Base-by-base conservation (phyloP, 2,113 vertebrate species). In the Hippolais icterina region DNA sequence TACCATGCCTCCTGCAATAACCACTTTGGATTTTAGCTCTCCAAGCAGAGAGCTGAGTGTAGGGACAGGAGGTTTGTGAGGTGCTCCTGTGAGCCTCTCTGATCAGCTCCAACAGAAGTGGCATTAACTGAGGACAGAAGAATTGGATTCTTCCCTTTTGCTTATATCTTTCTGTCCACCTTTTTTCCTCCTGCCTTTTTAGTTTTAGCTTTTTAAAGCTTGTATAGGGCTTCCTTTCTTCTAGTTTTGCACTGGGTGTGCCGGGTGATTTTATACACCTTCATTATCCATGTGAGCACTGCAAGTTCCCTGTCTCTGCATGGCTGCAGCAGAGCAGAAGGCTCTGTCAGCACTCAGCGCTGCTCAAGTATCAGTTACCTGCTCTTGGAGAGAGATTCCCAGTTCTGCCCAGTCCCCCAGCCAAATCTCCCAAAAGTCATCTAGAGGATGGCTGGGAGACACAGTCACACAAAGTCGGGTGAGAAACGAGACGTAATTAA, bases 191-290 rank as follows among this genome's bases (percentile, higher is more conserved):
- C 50, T 25, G 16, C 47, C 19, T 47, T 42, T 44, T 75, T 83
- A 41, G 17, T 46, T 76, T 65, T 17, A 65, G 41, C 15, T 47
- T 41, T 61, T 53, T 41, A 23, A 42, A 57, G 31, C 80, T 89
- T 68, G 19, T 5, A 2, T 5, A 22, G 20, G 12, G 23, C 8
- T 52, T 41, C 13, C 11, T 64, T 63, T 7, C 23, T 44, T 37
- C 27, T 39, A 2, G 20, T 56, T 60, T 49, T 37, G n/a, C 31
- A 2, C 7, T 0, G 1, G 1, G 11, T 15, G 3, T 33, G 17
- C 10, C 15, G 35, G 8, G 19, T 39, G 68, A 31, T 41, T 27
- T 42, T 35, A 5, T n/a, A 10, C 7, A 61, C 21, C 31, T n/a
- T 47, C 9, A 0, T 37, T 25, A 18, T 69, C 54, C 25, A 1